These are phyloP conservation scores for Onychomys arenicola DNA, from an alignment of 2,797 vertebrate genomes.

Conservation along the genomic window DNA sequence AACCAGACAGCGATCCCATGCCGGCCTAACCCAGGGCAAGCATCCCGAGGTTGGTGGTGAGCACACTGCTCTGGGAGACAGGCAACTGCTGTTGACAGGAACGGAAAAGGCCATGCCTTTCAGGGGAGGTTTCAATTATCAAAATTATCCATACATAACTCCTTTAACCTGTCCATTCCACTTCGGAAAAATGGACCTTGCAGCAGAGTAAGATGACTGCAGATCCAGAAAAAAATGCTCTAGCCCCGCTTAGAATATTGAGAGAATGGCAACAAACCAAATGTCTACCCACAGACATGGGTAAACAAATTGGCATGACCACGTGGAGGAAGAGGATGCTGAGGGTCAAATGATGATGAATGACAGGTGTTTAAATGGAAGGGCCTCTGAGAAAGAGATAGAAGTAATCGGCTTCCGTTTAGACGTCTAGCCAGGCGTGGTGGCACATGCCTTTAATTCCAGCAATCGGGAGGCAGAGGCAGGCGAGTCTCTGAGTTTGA, in stretches of 20 bases:
- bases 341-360: background rate
- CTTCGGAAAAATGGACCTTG: constrained; percentile 2
- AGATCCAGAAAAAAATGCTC: background rate
- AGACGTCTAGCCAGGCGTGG: background rate
- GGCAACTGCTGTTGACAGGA: background rate
- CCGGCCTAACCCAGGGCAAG: background rate
- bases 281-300: background rate
- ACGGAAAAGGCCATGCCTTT: background rate
- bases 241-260: background rate
- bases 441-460: background rate
- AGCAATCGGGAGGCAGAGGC: background rate
- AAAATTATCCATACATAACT: background rate
- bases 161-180: background rate
- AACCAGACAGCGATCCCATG: background rate
- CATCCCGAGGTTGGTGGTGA: background rate
- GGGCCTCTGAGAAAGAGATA: background rate
- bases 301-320: background rate
- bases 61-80: background rate
- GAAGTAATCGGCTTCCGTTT: background rate
- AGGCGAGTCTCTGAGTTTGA: background rate
- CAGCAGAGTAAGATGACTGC: background rate
- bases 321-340: background rate
- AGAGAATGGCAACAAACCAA: constrained; percentile 6
- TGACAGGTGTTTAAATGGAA: background rate
- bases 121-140: background rate